A percentile compares a stretch with the other conserved stretches of the same genome.
Evolutionary conservation across 2,888 invertebrate genomes (phyloP).

Genomic region (Leptodirus hochenwartii): DNA sequence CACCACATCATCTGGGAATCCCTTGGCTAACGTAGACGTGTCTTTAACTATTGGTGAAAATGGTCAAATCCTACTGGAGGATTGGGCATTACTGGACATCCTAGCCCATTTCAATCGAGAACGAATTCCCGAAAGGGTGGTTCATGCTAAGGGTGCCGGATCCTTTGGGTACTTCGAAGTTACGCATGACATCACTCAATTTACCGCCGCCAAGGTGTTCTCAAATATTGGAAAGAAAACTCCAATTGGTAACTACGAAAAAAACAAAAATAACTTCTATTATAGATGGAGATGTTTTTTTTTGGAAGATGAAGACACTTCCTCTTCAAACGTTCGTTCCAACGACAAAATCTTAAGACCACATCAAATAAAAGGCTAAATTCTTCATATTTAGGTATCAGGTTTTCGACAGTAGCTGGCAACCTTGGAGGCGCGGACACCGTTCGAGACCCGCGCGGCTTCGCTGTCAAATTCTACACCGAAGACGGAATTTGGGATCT

Average conservation of each 20-base stretch:
- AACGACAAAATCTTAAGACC: too few relatives aligned
- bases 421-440: slow-evolving; percentile 85
- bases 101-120: slow-evolving; percentile 75
- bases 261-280: too few relatives aligned
- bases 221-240: slow-evolving; percentile 62
- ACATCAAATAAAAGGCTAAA: too few relatives aligned
- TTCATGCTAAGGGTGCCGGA: slow-evolving; percentile 92
- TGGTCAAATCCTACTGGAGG: slow-evolving; percentile 75
- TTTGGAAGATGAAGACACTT: too few relatives aligned
- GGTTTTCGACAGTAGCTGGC: slow-evolving; percentile 73
- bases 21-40: slow-evolving; percentile 59
- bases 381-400: too few relatives aligned
- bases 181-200: slow-evolving; percentile 67
- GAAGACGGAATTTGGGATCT: slow-evolving; percentile 88
- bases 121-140: slow-evolving; percentile 88
- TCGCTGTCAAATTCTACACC: slow-evolving; percentile 85
- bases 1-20: slow-evolving; percentile 67
- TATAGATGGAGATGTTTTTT: too few relatives aligned
- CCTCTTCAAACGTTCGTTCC: too few relatives aligned
- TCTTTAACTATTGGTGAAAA: slow-evolving; percentile 68
- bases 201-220: slow-evolving; percentile 63
- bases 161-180: slow-evolving; percentile 76
- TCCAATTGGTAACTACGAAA: slow-evolving; percentile 63
- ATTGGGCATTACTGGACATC: slow-evolving; percentile 60
- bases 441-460: slow-evolving; percentile 78